Base-by-base conservation (phyloP, 2,113 vertebrate genomes). In the Catharus minimus region DNA sequence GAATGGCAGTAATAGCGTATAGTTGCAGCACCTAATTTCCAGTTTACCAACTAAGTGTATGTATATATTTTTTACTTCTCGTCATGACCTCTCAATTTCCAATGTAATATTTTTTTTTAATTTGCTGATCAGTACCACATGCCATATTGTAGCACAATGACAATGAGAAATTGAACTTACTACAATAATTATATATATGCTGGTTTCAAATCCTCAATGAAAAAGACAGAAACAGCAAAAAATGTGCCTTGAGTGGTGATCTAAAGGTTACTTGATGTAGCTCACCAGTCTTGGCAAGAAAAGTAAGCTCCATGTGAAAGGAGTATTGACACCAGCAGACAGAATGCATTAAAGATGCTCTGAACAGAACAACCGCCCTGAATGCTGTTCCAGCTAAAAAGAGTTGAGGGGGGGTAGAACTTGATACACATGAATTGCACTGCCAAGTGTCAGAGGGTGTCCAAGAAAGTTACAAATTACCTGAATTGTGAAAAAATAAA, bases 131-230 rank as follows among this genome's bases (percentile, higher is more conserved):
- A 75, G 41, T 71, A 44, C 33, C 57, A 52, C 21, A 38, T 46
- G 65, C 33, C 11, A 64, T 49, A 21, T 43, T 86, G 68, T 71
- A 86, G 76, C 38, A 81, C 44, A 79, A 55, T 38, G 46, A 30
- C 44, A 85, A 44, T 11, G 53, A 86, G 49, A 65, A 83, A 55
- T 20, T 46, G 15, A 53, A 74, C 68, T 62, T 90, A 52, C 39
- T 80, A 17, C 61, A 28, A 77, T 28, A 91, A 91, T 95, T 88
- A 75, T 33, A 26, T 17, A 71, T 17, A 71, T 58, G n/a, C 41
- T 64, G 33, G 57, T 86, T 88, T 76, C 52, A 88, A 91, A 92
- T 76, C 14, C 47, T 52, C 32, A 56, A 67, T 56, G 60, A 56
- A 93, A 82, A 71, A 77, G 27, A 39, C 18, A 72, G 52, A 60